Base-by-base conservation (phyloP, 2,113 vertebrate genomes). In the Syngnathoides biaculeatus region DNA sequence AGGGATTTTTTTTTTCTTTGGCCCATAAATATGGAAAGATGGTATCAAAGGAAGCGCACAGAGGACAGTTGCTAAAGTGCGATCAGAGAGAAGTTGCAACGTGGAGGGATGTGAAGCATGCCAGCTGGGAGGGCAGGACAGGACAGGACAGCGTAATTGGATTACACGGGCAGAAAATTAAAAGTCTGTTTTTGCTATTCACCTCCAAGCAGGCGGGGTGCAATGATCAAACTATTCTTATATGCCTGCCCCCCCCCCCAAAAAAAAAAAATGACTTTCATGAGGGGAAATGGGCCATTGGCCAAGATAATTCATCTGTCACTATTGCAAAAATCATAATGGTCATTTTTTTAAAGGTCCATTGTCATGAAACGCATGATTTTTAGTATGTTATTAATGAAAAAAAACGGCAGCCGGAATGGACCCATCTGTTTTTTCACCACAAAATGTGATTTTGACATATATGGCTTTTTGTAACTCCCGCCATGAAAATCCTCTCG, bases 151-250 rank as follows among this genome's bases (percentile, higher is more conserved):
- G 63, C 19, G 22, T 87, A 81, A 87, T 73, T 81, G 77, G 83
- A 89, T 89, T 79, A 85, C 22, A 76, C 68, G 55, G 58, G 76
- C 73, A 79, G 80, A 81, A 84, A 74, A 86, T 87, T 72, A 73
- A 80, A 79, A 77, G 69, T 58, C 59, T 10, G 66, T 80, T 81
- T 75, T 48, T 64, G 78, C 68, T 55, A 40, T 79, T 61, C 68
- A 76, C 60, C 14, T 64, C 40, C 1, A 56, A 74, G 71, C 26
- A 71, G 78, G 79, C 27, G 56, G 27, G 38, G 74, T 76, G 61
- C 71, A 74, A 22, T 66, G 60, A 78, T 71, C 72, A 10, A 40
- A 66, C 14, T 35, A 30, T 48, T 62, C 52, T 57, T 26, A 12
- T 39, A 42, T 67, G 9, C n/a, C n/a, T n/a, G 50, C 43, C 10